Conservation (phyloP, 2,113 vertebrate genomes). For the Spilogale gracilis region DNA sequence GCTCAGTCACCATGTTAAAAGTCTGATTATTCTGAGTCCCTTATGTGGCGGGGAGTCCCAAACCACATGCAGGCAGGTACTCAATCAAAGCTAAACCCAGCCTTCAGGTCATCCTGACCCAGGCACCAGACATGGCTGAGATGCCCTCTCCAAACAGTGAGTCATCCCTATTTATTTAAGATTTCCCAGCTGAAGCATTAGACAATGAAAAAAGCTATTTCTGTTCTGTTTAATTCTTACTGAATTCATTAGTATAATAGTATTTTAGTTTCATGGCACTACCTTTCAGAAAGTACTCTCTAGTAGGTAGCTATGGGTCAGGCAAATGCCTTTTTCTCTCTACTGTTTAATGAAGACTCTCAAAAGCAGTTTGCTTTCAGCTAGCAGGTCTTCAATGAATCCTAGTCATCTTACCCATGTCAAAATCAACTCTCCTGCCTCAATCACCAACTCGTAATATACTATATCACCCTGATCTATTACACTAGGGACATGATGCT, state of each 20-base stretch:
- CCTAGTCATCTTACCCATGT: background rate
- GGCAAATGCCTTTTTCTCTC: background rate
- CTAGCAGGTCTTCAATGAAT: background rate
- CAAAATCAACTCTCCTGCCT: background rate
- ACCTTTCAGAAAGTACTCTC: background rate
- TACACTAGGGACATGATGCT: background rate
- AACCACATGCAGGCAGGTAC: background rate
- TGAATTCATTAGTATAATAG: conserved; percentile 8
- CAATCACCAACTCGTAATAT: background rate
- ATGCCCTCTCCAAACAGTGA: background rate
- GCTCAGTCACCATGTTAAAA: background rate
- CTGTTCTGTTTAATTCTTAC: background rate
- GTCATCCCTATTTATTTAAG: background rate
- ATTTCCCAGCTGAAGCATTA: background rate
- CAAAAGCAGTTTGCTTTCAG: background rate
- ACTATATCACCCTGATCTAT: background rate
- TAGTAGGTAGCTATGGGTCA: background rate
- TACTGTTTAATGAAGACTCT: background rate
- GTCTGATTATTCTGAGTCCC: background rate
- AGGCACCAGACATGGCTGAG: background rate
- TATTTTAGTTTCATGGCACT: background rate
- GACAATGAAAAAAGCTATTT: background rate
- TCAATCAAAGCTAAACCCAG: background rate
- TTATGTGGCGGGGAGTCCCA: background rate
- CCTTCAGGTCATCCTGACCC: background rate